These are phyloP conservation scores for Caracal caracal DNA, from an alignment of 2,113 vertebrate genomes.

Conservation along the genomic window DNA sequence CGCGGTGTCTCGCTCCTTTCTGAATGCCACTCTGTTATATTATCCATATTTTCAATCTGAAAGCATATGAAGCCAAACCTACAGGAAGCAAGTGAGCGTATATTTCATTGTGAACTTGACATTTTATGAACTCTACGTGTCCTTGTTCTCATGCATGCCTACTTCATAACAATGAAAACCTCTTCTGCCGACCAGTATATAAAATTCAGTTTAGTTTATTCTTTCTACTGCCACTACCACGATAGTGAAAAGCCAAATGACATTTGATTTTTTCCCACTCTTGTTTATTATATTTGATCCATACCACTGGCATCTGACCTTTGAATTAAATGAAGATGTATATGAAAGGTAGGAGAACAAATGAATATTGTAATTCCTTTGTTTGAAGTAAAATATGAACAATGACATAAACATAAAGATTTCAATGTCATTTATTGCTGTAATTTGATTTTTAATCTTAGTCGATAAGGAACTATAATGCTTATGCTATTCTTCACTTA, in stretches of 20 bases:
- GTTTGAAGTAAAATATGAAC: neutral
- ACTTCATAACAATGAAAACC: slow-evolving; percentile 66
- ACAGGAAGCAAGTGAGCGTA: slow-evolving; percentile 34
- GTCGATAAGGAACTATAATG: neutral
- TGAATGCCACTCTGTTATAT: neutral
- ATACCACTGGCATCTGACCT: slow-evolving; percentile 70
- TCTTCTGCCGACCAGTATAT: slow-evolving; percentile 29
- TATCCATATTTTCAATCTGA: slow-evolving; percentile 39
- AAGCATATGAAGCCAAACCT: slow-evolving; percentile 33
- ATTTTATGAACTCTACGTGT: slow-evolving; percentile 73
- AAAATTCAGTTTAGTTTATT: slow-evolving; percentile 67
- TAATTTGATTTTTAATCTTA: slow-evolving; percentile 37
- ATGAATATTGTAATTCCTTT: slow-evolving; percentile 37
- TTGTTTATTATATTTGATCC: slow-evolving; percentile 76
- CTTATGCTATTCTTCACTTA: neutral
- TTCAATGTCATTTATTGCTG: slow-evolving; percentile 23
- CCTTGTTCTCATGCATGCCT: slow-evolving; percentile 54
- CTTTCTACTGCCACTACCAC: slow-evolving; percentile 54
- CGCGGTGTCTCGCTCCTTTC: neutral
- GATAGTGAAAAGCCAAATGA: slow-evolving; percentile 72
- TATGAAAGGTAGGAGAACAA: slow-evolving; percentile 30
- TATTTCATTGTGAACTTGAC: slow-evolving; percentile 68
- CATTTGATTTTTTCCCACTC: slow-evolving; percentile 77
- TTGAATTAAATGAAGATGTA: slow-evolving; percentile 74
- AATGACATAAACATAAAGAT: neutral